phyloP scores from a whole-genome alignment of 64 coral and sea anemone genomes.

The Orbicella faveolata region DNA sequence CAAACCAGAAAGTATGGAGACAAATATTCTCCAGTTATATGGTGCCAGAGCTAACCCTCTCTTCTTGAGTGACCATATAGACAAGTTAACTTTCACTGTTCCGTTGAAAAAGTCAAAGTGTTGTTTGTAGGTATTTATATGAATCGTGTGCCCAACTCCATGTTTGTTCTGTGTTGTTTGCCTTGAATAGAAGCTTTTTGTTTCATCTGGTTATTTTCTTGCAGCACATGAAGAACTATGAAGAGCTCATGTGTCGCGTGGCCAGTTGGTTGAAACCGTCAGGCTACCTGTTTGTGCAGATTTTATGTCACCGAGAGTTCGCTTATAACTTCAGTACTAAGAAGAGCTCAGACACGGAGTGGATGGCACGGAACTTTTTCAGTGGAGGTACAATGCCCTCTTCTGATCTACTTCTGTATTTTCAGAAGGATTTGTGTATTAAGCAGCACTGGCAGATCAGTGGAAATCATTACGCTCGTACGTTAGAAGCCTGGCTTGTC shows the following conservation, averaged over 20 bases:
- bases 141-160: too few relatives aligned
- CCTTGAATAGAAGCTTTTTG: not conserved
- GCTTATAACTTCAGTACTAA: constrained; percentile 83
- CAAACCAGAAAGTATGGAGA: not conserved
- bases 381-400: constrained; percentile 88
- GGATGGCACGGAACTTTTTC: constrained; percentile 93
- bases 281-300: constrained; percentile 79
- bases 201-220: not conserved
- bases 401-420: constrained; percentile 76
- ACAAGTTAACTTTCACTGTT: too few relatives aligned
- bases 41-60: too few relatives aligned
- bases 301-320: constrained; percentile 83
- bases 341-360: constrained; percentile 83
- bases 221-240: constrained; percentile 97
- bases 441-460: constrained; percentile 80
- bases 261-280: constrained; percentile 79
- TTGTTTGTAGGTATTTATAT: too few relatives aligned
- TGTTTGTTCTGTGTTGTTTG: not conserved
- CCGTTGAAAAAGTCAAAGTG: too few relatives aligned
- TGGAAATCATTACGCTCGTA: constrained; percentile 76
- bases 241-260: constrained; percentile 63
- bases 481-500: constrained; percentile 78
- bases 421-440: constrained; percentile 73
- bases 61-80: too few relatives aligned
- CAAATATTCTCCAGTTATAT: too few relatives aligned